These are phyloP conservation scores for Hylaeus volcanicus DNA, from an alignment of 1,140 invertebrate genomes.

Conservation along the genomic window DNA sequence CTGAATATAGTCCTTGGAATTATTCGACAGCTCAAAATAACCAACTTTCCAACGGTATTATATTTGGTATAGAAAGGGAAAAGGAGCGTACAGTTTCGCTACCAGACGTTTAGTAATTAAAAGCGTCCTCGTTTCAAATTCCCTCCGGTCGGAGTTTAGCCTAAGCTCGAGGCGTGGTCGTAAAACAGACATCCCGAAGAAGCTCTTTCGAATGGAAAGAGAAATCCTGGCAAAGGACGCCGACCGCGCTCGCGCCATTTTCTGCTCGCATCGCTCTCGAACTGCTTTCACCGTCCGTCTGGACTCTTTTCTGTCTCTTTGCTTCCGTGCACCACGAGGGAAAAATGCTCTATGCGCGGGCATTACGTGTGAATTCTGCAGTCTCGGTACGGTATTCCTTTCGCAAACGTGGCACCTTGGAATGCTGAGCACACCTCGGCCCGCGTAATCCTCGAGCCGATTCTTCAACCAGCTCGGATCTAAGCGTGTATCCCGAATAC, in stretches of 20 bases:
- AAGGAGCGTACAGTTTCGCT: not conserved
- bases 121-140: not conserved
- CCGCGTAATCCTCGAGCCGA: slow-evolving; percentile 38
- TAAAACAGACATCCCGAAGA: slow-evolving; percentile 5
- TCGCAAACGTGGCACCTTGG: slow-evolving; percentile 45
- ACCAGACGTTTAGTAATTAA: not conserved
- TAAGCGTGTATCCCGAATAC: no score
- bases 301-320: slow-evolving; percentile 15
- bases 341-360: slow-evolving; percentile 39
- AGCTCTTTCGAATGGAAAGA: slow-evolving; percentile 18
- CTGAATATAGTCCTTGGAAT: no score
- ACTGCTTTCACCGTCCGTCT: slow-evolving; percentile 48
- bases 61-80: no score
- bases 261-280: slow-evolving; percentile 30
- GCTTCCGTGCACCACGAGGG: slow-evolving; percentile 9
- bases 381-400: slow-evolving; percentile 48
- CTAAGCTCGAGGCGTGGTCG: not conserved
- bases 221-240: slow-evolving; percentile 47
- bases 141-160: not conserved
- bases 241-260: slow-evolving; percentile 44
- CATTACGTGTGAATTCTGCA: slow-evolving; percentile 47
- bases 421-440: slow-evolving; percentile 31
- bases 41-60: no score
- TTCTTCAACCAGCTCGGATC: not conserved
- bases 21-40: no score